Evolutionary conservation across 2,113 vertebrate species (phyloP).

Genomic region (Boulengeromyrus knoepffleri): DNA sequence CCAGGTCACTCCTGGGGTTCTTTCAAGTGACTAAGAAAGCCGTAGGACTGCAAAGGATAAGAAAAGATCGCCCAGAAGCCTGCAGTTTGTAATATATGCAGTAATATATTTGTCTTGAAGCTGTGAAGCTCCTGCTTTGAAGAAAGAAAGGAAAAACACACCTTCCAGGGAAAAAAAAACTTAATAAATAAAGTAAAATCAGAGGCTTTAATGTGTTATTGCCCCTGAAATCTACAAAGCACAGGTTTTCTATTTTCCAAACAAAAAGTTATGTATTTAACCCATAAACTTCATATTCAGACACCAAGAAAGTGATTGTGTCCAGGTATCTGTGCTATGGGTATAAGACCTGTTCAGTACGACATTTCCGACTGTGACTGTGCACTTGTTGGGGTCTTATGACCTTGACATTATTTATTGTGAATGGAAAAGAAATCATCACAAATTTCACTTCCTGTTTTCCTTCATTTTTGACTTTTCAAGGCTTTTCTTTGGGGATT

Average conservation of each 20-base stretch:
- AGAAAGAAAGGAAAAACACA: neutral
- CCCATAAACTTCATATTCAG: neutral
- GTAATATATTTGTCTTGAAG: neutral
- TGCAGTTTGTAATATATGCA: neutral
- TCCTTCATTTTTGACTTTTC: neutral
- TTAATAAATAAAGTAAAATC: neutral
- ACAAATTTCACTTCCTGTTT: neutral
- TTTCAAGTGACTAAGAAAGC: neutral
- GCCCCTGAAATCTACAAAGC: neutral
- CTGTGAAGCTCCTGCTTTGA: neutral
- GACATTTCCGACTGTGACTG: neutral
- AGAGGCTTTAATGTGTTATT: neutral
- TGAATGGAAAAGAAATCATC: neutral
- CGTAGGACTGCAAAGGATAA: neutral
- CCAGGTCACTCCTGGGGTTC: neutral
- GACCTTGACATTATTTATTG: neutral
- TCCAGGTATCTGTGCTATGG: neutral
- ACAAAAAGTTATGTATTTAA: neutral
- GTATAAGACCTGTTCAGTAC: neutral
- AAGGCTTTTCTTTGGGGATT: neutral
- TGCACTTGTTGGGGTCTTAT: neutral
- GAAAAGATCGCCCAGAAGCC: neutral
- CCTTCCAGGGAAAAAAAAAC: neutral
- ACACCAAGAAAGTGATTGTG: neutral
- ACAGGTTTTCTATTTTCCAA: neutral